phyloP scores from a whole-genome alignment of 2,113 vertebrate genomes.

The Seriola aureovittata region DNA sequence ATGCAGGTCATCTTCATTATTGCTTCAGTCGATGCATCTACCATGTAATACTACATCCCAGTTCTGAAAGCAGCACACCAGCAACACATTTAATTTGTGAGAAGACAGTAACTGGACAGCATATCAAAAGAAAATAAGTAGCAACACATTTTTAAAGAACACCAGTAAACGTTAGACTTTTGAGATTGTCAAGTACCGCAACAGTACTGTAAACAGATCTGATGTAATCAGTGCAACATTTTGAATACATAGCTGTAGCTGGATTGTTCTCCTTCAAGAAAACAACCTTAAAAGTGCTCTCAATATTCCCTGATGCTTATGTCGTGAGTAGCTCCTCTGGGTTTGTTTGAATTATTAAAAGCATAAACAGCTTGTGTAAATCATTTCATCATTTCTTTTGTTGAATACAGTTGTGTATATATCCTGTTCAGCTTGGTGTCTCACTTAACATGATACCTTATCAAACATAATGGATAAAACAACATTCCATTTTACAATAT shows the following conservation, averaged over 20 bases:
- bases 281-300: neutral
- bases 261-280: neutral
- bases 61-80: neutral
- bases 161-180: too few relatives aligned
- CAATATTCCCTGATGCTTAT: neutral
- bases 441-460: neutral
- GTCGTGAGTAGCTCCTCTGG: neutral
- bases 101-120: neutral
- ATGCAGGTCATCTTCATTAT: neutral
- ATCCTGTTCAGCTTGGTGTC: neutral
- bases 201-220: neutral
- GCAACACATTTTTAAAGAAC: too few relatives aligned
- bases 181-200: too few relatives aligned
- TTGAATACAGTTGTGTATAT: neutral
- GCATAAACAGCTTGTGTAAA: neutral
- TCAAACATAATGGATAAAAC: neutral
- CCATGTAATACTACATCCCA: neutral
- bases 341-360: neutral
- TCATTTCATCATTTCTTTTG: neutral
- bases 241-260: neutral
- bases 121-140: too few relatives aligned
- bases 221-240: neutral
- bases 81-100: neutral
- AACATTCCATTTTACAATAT: constrained; percentile 20
- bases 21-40: neutral